These are phyloP conservation scores for Mionectes olivaceus DNA, from an alignment of 2,797 vertebrate genomes.

Conservation along the genomic window DNA sequence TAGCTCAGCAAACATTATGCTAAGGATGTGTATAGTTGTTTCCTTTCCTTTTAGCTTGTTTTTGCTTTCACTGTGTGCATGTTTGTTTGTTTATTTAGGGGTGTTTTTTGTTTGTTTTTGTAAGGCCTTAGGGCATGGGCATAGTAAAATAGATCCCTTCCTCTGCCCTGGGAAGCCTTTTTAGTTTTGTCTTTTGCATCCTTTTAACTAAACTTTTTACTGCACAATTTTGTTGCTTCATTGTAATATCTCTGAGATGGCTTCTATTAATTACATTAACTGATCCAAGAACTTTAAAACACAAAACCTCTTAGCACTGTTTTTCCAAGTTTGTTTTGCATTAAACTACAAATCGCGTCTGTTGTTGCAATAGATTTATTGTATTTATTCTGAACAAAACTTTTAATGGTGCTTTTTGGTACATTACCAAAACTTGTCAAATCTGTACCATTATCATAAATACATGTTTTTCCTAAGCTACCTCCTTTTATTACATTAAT, in stretches of 20 bases:
- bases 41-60: background rate
- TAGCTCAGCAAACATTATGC: background rate
- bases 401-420: constrained; percentile 11
- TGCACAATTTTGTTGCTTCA: background rate
- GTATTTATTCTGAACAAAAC: background rate
- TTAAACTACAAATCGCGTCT: background rate
- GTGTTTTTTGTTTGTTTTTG: background rate
- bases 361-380: constrained; percentile 1
- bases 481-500: background rate
- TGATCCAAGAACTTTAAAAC: background rate
- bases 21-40: background rate
- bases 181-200: background rate
- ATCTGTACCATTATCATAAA: constrained; percentile 2
- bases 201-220: background rate
- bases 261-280: background rate
- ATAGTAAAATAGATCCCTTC: background rate
- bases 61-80: background rate
- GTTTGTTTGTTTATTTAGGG: background rate
- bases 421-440: constrained; percentile 1
- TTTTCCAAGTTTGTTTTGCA: constrained; percentile 2
- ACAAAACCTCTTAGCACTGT: background rate
- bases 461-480: constrained; percentile 4
- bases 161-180: background rate
- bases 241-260: background rate
- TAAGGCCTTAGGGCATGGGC: background rate